Evolutionary conservation across 2,888 invertebrate genomes (phyloP).

Genomic region (Pantelozetes paolii): DNA sequence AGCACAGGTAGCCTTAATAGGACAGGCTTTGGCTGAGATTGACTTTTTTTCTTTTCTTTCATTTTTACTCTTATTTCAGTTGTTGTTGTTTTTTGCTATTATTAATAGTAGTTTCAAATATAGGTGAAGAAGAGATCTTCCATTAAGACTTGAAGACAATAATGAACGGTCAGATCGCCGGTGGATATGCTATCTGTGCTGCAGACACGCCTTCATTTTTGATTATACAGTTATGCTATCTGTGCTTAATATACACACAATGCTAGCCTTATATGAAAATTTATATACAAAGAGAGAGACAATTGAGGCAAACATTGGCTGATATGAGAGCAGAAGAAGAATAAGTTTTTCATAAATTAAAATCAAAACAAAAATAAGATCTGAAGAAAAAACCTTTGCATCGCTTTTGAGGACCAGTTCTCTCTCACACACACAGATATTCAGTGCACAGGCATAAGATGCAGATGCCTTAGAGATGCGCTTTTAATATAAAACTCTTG

Average conservation of each 20-base stretch:
- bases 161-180: slow-evolving; percentile 8
- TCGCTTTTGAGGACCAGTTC: slow-evolving; percentile 19
- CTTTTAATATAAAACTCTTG: slow-evolving; percentile 8
- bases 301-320: neutral
- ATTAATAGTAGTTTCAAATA: neutral
- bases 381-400: neutral
- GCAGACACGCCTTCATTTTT: slow-evolving; percentile 20
- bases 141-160: slow-evolving; percentile 9
- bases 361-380: neutral
- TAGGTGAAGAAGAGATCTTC: slow-evolving; percentile 24
- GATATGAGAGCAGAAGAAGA: neutral
- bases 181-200: neutral
- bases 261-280: neutral
- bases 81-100: slow-evolving; percentile 18
- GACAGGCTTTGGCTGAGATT: neutral
- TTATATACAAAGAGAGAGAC: slow-evolving; percentile 18
- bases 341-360: slow-evolving; percentile 30
- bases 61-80: neutral
- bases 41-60: neutral
- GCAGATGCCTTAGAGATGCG: slow-evolving; percentile 29
- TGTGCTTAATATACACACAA: neutral
- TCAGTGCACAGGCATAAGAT: neutral
- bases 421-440: neutral
- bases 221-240: slow-evolving; percentile 1
- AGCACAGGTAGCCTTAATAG: slow-evolving; percentile 1